phyloP scores from a whole-genome alignment of 35 echinoderm and acorn worm genomes.

The Apostichopus japonicus region DNA sequence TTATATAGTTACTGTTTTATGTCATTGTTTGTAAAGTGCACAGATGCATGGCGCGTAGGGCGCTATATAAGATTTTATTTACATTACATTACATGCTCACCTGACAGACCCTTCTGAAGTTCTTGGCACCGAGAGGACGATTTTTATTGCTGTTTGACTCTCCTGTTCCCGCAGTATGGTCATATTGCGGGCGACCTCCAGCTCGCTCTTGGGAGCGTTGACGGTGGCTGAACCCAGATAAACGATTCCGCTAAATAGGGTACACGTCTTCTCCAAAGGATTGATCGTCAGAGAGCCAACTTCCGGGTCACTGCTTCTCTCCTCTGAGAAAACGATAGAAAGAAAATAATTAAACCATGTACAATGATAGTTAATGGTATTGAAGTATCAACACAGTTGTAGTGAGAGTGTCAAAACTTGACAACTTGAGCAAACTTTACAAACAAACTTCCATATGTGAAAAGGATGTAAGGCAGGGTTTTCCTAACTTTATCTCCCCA shows the following conservation, averaged over 20 bases:
- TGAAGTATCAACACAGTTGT: no score
- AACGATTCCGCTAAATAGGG: constrained; percentile 90
- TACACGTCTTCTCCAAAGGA: constrained; percentile 82
- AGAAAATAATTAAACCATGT: not conserved
- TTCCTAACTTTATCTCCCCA: no score
- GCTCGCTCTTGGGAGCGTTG: constrained; percentile 93
- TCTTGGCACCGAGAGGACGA: constrained; percentile 90
- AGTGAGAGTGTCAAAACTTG: no score
- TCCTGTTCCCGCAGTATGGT: constrained; percentile 90
- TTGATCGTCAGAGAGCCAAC: constrained; percentile 45
- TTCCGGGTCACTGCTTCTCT: not conserved
- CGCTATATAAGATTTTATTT: not conserved
- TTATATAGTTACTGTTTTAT: no score
- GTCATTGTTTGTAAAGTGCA: not conserved
- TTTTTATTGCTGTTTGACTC: constrained; percentile 82
- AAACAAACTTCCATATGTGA: not conserved
- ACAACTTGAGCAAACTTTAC: not conserved
- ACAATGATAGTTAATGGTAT: no score
- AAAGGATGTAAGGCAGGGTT: not conserved
- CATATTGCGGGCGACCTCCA: constrained; percentile 90
- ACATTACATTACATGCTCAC: constrained; percentile 50
- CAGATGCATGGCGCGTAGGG: not conserved
- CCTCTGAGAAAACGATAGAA: not conserved
- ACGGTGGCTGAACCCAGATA: constrained; percentile 94
- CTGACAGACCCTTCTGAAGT: constrained; percentile 94